These are phyloP conservation scores for Drosophila diplacantha DNA, from an alignment of 2,888 invertebrate genomes.

Conservation along the genomic window DNA sequence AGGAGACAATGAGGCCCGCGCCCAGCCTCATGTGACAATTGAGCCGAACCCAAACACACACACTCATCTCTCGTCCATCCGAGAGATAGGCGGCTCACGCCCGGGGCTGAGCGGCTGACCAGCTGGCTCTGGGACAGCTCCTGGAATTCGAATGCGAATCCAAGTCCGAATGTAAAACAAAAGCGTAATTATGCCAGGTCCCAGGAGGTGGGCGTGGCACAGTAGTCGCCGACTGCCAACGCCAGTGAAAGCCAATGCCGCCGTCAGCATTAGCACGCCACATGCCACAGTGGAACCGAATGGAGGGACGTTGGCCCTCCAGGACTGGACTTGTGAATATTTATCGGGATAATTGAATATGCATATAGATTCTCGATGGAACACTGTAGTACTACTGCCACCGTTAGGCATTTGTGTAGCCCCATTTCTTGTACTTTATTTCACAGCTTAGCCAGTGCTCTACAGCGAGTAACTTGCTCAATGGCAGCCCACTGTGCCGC, in stretches of 20 bases:
- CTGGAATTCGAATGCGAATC: slow-evolving; percentile 56
- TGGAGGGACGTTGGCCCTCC: not conserved
- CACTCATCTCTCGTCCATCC: slow-evolving; percentile 11
- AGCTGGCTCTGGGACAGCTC: slow-evolving; percentile 57
- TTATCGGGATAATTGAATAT: not conserved
- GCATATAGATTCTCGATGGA: not conserved
- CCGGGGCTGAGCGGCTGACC: slow-evolving; percentile 53
- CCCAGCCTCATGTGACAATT: slow-evolving; percentile 51
- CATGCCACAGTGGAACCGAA: slow-evolving; percentile 45
- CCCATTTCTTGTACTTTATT: not conserved
- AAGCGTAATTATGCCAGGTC: slow-evolving; percentile 61
- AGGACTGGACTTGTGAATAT: not conserved
- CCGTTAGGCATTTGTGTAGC: too few species aligned
- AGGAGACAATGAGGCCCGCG: slow-evolving; percentile 23
- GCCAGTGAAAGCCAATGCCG: slow-evolving; percentile 62
- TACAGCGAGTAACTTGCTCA: not conserved
- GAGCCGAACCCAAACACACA: slow-evolving; percentile 21
- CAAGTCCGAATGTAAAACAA: slow-evolving; percentile 40
- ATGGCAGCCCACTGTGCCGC: slow-evolving; percentile 2
- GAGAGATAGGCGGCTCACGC: slow-evolving; percentile 34
- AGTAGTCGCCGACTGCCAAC: slow-evolving; percentile 68
- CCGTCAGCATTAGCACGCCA: slow-evolving; percentile 35
- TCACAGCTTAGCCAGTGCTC: not conserved
- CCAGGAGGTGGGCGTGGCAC: slow-evolving; percentile 68
- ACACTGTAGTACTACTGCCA: not conserved